These are phyloP conservation scores for Rotaria socialis DNA, from an alignment of 2,888 invertebrate species.

Conservation along the genomic window DNA sequence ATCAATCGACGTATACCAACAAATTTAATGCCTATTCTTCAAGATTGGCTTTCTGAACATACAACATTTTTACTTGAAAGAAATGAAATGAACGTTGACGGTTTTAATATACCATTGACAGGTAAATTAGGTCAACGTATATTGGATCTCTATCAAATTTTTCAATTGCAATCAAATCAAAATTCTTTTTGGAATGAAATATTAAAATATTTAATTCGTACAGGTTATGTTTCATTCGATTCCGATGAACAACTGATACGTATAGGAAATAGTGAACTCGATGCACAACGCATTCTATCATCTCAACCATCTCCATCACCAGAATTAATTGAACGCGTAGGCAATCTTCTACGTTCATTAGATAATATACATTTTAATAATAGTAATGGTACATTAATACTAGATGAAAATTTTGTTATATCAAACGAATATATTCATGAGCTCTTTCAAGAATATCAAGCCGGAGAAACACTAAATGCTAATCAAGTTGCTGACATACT, in stretches of 20 bases:
- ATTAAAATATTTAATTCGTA: conserved; percentile 33
- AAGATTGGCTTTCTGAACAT: not conserved
- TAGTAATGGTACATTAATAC: not conserved
- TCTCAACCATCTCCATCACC: not conserved
- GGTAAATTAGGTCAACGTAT: conserved; percentile 2
- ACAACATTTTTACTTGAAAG: not conserved
- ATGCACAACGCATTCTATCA: not conserved
- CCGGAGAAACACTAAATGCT: conserved; percentile 10
- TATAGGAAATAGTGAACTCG: not conserved
- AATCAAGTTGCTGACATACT: not conserved
- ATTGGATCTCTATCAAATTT: not conserved
- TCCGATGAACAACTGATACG: not conserved
- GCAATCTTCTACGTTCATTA: not conserved
- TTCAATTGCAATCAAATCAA: not conserved
- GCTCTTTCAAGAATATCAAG: not conserved
- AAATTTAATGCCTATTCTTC: not conserved
- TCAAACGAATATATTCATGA: not conserved
- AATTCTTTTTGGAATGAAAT: not conserved
- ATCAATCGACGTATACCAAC: conserved; percentile 10
- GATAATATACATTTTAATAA: not conserved
- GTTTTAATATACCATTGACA: not conserved
- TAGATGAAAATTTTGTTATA: not conserved
- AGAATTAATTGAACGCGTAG: not conserved
- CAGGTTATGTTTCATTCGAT: conserved; percentile 6
- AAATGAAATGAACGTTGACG: conserved; percentile 3